phyloP scores from a whole-genome alignment of 2,888 invertebrate species.

The Ecdyonurus torrentis region DNA sequence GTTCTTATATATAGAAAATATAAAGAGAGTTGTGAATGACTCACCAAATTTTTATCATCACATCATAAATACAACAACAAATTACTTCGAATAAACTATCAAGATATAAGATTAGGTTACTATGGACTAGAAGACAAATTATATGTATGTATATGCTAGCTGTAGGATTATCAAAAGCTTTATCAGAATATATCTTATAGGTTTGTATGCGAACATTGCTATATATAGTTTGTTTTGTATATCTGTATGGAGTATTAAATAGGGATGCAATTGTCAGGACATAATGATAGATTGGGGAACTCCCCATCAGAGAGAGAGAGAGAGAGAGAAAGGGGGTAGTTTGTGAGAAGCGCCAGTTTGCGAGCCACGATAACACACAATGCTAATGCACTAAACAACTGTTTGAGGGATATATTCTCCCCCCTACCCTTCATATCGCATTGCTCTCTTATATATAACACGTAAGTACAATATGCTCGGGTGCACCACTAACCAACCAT shows the following conservation, averaged over 20 bases:
- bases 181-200: too few species aligned
- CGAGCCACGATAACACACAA: neutral
- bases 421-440: neutral
- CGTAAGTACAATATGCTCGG: neutral
- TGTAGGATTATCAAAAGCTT: neutral
- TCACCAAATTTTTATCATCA: neutral
- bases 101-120: neutral
- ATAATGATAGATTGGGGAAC: neutral
- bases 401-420: neutral
- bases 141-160: too few species aligned
- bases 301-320: neutral
- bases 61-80: neutral
- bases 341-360: neutral
- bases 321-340: neutral
- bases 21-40: too few species aligned
- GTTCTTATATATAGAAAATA: too few species aligned
- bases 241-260: neutral
- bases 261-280: neutral
- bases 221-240: neutral
- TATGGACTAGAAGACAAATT: neutral
- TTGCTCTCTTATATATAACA: neutral
- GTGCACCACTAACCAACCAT: neutral
- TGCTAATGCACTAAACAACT: neutral
- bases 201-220: neutral
- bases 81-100: neutral